Evolutionary conservation across 2,888 invertebrate species (phyloP), one percentile per base, ranked within the genome.

Genomic region (Cantharis flavilabris): DNA sequence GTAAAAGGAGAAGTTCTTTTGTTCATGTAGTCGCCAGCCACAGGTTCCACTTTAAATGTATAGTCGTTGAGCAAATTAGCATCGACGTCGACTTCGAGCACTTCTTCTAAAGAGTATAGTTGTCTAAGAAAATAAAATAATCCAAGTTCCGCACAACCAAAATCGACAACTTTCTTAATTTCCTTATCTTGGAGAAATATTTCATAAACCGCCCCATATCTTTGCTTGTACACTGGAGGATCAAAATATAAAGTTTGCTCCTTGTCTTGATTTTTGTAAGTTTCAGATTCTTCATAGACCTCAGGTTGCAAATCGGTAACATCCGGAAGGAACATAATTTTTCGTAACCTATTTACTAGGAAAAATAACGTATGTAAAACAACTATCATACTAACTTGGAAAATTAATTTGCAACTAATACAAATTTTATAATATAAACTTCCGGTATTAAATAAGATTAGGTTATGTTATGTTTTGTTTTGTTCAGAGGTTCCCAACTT

Each of bases 111-210:
- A 9, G 91, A 91, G 0, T 90, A 88, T 0, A 94, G 89, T 65
- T 92, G 90, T 83, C 95, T 95, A 69, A 97, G 84, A 81, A 93
- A 92, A 62, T 89, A 89, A 78, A 95, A 91, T 77, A 97, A 92
- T 20, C 91, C 91, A 86, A 96, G 91, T 85, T 97, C 95, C 26
- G 95, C 91, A 88, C 96, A 96, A 0, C 98, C 97, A 87, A 97
- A 94, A 86, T 97, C 97, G 5, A 95, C 93, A 71, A 97, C 90
- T 92, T 94, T 86, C 72, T 83, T 83, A 49, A 88, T 83, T 81
- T 91, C 89, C 70, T 89, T 88, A 7, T 89, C 88, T 79, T 93
- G 90, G 83, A 91, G 87, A 7, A 96, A 88, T 65, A 94, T 90
- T 77, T 93, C 90, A 70, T 89, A 89, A 0, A 94, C 92, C 0